Base-by-base conservation (phyloP, 2,113 vertebrate genomes). In the Elanus axillaris region DNA sequence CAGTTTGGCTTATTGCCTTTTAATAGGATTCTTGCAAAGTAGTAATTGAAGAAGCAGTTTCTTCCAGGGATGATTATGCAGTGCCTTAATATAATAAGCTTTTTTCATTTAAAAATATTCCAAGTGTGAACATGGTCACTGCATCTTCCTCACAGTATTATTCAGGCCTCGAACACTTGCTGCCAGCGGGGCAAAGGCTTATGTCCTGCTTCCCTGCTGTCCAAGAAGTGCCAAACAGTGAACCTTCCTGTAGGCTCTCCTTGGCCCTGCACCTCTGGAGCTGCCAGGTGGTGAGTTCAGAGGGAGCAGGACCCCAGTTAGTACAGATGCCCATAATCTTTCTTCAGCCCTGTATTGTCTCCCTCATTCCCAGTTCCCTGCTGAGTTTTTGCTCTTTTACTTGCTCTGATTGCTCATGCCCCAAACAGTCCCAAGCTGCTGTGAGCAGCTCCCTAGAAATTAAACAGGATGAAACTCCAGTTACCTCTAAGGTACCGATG, bases 241-340 rank as follows among this genome's bases (percentile, higher is more conserved):
- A 87, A 25, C 19, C 10, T 52, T 75, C 42, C 63, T 17, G 64
- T 3, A 3, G 81, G 10, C 14, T 48, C 48, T 50, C 31, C 53
- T 48, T 0, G 0, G 13, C 26, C 32, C 29, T 0, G 0, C 6
- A 13, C 31, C 67, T 56, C 69, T 55, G 81, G 81, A 81, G n/a
- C 56, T 93, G 53, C 78, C 53, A 67, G 72, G n/a, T 36, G 42
- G 23, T 29, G 58, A 92, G 27, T 58, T 91, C 72, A 71, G 72
- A 66, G 63, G 45, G 42, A 90, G 32, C 32, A 89, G 52, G 52
- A 73, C n/a, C 40, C 14, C 23, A 25, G 31, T 47, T 68, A 67
- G 63, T 21, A 15, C 67, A 82, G 66, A 18, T 72, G 59, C 6
- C 58, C 6, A 3, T 43, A 60, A 50, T 34, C 43, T 60, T 92